Conservation (phyloP, 2,888 invertebrate genomes). For the Sinhomidia bicolor region DNA sequence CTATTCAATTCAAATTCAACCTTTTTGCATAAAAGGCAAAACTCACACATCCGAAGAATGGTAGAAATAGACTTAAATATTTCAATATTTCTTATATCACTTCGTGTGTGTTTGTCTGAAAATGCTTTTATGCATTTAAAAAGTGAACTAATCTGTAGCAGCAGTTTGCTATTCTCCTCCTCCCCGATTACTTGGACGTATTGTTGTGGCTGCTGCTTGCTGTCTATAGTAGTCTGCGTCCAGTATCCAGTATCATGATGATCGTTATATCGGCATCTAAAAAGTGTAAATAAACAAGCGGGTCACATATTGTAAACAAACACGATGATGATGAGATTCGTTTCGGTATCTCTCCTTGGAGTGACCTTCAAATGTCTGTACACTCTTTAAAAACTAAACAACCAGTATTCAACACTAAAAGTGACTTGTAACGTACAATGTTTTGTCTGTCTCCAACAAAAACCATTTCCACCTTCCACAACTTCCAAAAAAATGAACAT, state of each 20-base stretch:
- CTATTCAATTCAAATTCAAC: no score
- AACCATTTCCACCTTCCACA: neutral
- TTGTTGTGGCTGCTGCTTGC: neutral
- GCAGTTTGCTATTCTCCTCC: slow-evolving; percentile 3
- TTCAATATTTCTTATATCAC: no score
- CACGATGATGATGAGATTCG: slow-evolving; percentile 18
- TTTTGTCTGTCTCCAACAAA: neutral
- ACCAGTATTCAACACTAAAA: neutral
- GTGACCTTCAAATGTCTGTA: slow-evolving; percentile 58
- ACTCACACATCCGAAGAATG: no score
- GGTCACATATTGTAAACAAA: slow-evolving; percentile 45
- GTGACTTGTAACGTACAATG: no score
- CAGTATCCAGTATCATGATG: neutral
- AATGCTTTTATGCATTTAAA: no score
- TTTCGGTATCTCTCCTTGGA: slow-evolving; percentile 55
- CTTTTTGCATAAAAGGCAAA: no score
- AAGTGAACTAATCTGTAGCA: no score
- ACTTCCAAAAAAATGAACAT: no score
- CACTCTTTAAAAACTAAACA: neutral
- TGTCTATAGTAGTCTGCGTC: neutral
- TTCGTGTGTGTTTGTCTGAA: no score
- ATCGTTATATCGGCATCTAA: slow-evolving; percentile 31
- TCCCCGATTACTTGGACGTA: neutral
- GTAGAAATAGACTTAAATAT: no score
- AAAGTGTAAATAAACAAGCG: slow-evolving; percentile 67